phyloP scores from a whole-genome alignment of 2,797 vertebrate species.

The Eurystomus glaucurus region DNA sequence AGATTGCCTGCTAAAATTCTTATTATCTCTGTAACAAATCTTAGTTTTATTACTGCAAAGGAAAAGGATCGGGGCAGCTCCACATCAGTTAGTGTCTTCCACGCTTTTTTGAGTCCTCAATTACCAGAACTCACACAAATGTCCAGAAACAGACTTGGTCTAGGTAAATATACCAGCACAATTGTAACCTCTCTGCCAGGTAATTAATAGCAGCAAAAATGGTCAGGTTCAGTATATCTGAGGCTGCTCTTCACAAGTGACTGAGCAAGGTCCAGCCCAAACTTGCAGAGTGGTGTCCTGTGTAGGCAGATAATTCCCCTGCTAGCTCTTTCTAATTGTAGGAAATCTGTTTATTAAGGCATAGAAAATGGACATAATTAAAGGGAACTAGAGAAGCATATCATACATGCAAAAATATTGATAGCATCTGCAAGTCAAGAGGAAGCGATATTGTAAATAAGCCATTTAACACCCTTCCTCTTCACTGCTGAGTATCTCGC shows the following conservation, averaged over 20 bases:
- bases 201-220: not conserved
- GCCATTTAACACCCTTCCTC: conserved; percentile 17
- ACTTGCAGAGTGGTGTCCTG: accelerated
- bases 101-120: not conserved
- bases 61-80: not conserved
- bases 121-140: not conserved
- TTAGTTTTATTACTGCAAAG: not conserved
- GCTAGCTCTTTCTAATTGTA: not conserved
- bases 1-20: conserved; percentile 40
- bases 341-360: conserved; percentile 28
- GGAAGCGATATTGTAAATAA: conserved; percentile 36
- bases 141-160: not conserved
- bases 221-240: not conserved
- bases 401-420: conserved; percentile 31
- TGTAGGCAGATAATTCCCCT: not conserved
- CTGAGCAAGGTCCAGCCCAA: not conserved
- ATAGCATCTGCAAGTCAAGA: conserved; percentile 35
- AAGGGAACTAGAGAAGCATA: not conserved
- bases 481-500: not conserved
- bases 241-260: not conserved
- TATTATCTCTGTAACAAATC: conserved; percentile 32
- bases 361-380: not conserved
- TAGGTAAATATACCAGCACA: not conserved
- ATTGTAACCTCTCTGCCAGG: not conserved
- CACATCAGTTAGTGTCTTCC: not conserved